Conservation (phyloP, 2,888 invertebrate species). For the Craniophora ligustri region DNA sequence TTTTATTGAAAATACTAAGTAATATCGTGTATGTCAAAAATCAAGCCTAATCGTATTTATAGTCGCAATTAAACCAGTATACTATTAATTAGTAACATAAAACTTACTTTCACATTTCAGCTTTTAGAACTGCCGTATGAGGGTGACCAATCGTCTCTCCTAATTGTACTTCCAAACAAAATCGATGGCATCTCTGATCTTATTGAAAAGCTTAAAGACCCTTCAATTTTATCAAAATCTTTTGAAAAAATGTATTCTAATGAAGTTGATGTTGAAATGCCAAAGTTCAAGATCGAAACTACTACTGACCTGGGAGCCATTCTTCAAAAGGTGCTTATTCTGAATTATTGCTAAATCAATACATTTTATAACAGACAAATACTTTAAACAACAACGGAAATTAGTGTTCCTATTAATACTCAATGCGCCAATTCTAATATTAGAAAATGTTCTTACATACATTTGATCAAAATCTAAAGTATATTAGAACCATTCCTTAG, state of each 20-base stretch:
- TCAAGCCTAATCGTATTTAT: too few species aligned
- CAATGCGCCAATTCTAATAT: too few species aligned
- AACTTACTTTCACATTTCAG: slow-evolving; percentile 63
- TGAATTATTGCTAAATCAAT: too few species aligned
- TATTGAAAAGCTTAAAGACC: slow-evolving; percentile 88
- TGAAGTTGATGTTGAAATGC: slow-evolving; percentile 91
- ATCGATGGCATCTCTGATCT: slow-evolving; percentile 90
- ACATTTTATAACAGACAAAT: too few species aligned
- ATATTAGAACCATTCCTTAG: too few species aligned
- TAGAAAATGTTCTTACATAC: too few species aligned
- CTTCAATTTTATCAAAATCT: slow-evolving; percentile 78
- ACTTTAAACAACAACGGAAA: too few species aligned
- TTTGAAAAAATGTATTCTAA: slow-evolving; percentile 67
- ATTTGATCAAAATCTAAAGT: too few species aligned
- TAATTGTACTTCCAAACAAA: slow-evolving; percentile 92
- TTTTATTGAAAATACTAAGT: too few species aligned
- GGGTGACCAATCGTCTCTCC: slow-evolving; percentile 90
- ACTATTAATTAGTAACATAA: background rate
- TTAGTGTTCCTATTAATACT: too few species aligned
- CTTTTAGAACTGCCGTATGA: slow-evolving; percentile 93
- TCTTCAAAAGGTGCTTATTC: slow-evolving; percentile 87
- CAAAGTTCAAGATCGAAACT: slow-evolving; percentile 94
- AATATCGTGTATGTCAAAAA: too few species aligned
- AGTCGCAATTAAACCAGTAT: too few species aligned
- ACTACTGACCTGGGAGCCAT: slow-evolving; percentile 89